Conservation (phyloP, 2,113 vertebrate genomes). For the Lophius piscatorius region DNA sequence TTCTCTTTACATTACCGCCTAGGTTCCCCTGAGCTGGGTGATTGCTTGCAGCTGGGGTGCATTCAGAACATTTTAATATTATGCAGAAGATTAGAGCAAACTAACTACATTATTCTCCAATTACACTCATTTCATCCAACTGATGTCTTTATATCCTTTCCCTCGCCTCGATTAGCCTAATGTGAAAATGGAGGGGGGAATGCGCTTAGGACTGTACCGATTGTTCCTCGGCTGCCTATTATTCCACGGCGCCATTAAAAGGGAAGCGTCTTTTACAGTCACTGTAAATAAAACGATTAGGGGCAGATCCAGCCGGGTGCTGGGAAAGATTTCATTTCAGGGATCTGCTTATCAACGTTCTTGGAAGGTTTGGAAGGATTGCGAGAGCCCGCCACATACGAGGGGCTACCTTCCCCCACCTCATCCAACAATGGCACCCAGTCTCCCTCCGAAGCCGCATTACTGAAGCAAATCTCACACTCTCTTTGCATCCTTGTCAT, state of each 20-base stretch:
- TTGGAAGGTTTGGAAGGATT: conserved; percentile 81
- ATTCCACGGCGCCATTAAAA: conserved; percentile 82
- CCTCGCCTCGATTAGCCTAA: conserved; percentile 88
- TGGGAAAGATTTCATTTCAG: conserved; percentile 80
- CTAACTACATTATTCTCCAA: conserved; percentile 91
- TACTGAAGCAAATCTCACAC: conserved; percentile 77
- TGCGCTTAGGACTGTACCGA: conserved; percentile 84
- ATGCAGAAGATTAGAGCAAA: conserved; percentile 89
- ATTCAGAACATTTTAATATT: conserved; percentile 89
- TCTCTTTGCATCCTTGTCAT: conserved; percentile 73
- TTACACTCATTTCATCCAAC: conserved; percentile 90
- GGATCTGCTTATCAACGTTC: conserved; percentile 85
- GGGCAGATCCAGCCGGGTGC: conserved; percentile 78
- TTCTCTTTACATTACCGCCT: conserved; percentile 43
- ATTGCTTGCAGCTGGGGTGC: conserved; percentile 91
- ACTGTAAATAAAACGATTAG: conserved; percentile 88
- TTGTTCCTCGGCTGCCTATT: conserved; percentile 85
- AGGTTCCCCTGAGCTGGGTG: conserved; percentile 79
- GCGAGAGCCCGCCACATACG: conserved; percentile 55
- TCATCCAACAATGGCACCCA: conserved; percentile 56
- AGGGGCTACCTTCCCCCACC: conserved; percentile 72
- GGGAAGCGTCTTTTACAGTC: conserved; percentile 82
- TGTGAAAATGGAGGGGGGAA: conserved; percentile 88
- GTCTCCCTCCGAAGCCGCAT: conserved; percentile 68
- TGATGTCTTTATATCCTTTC: conserved; percentile 90